Conservation (phyloP, 2,888 invertebrate species). For the Heliconius cydno region DNA sequence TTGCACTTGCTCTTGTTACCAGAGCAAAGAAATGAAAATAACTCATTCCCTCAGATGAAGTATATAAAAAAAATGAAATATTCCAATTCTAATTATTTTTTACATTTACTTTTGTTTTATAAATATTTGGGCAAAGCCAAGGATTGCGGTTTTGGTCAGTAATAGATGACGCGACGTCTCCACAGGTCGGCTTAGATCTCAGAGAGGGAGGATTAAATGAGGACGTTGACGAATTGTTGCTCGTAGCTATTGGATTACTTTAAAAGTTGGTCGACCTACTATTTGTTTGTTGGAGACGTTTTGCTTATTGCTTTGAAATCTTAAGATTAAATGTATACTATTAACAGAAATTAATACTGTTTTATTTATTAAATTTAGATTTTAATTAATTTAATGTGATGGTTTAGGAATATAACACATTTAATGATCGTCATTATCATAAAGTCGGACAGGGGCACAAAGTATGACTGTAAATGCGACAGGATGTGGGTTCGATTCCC, state of each 20-base stretch:
- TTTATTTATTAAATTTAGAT: not conserved
- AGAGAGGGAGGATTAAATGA: slow-evolving; percentile 30
- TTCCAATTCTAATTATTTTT: not conserved
- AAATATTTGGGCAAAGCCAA: slow-evolving; percentile 22
- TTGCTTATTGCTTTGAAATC: slow-evolving; percentile 20
- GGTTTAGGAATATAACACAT: not conserved
- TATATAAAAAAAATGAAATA: not conserved
- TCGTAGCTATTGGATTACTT: slow-evolving; percentile 77
- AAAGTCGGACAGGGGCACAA: too few species aligned
- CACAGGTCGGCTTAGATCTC: slow-evolving; percentile 32
- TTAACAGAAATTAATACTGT: not conserved
- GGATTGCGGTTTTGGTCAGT: slow-evolving; percentile 30
- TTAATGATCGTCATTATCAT: too few species aligned
- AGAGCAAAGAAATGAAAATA: not conserved
- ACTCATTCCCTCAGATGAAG: not conserved
- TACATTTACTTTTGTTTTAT: slow-evolving; percentile 1
- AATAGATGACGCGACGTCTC: slow-evolving; percentile 31
- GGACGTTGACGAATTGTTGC: slow-evolving; percentile 72
- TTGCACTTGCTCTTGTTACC: not conserved
- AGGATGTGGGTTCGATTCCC: too few species aligned
- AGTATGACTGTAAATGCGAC: too few species aligned
- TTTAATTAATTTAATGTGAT: not conserved
- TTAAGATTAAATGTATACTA: not conserved
- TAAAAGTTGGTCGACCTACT: slow-evolving; percentile 61
- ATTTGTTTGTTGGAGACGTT: slow-evolving; percentile 26